These are phyloP conservation scores for Lepilemur ruficaudatus DNA, from an alignment of 2,797 vertebrate species.

Conservation along the genomic window DNA sequence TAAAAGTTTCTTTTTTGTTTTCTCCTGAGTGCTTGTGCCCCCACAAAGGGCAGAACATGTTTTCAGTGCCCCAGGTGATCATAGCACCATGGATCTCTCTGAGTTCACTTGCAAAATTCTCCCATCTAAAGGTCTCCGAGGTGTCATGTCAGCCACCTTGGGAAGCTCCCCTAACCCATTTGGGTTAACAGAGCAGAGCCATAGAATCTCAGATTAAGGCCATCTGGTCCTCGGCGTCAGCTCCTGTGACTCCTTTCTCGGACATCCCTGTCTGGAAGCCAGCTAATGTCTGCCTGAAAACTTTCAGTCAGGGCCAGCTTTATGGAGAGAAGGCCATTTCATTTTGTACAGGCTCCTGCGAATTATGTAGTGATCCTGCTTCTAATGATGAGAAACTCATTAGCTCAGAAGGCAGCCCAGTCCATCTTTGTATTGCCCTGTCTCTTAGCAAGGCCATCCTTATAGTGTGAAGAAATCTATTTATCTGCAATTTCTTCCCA, in stretches of 20 bases:
- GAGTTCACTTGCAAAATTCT: conserved; percentile 12
- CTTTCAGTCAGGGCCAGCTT: not conserved
- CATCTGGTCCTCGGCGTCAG: not conserved
- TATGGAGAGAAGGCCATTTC: not conserved
- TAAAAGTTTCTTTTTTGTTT: not conserved
- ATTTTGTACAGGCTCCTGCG: not conserved
- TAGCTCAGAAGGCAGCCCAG: not conserved
- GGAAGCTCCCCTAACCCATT: not conserved
- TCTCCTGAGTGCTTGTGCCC: not conserved
- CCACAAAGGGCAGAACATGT: not conserved
- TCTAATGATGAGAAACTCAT: conserved; percentile 16
- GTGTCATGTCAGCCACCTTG: not conserved
- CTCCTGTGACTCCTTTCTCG: not conserved
- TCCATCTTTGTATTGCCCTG: not conserved
- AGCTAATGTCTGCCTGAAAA: not conserved
- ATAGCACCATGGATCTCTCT: not conserved
- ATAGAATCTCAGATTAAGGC: conserved; percentile 20
- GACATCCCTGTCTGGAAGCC: not conserved
- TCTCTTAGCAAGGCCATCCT: conserved; percentile 25
- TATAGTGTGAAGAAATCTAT: conserved; percentile 39
- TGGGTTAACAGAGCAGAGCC: not conserved
- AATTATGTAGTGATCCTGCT: not conserved
- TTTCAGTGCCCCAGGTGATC: not conserved
- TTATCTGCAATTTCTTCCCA: conserved; percentile 19
- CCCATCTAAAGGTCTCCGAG: not conserved